Evolutionary conservation across 1,140 invertebrate genomes (phyloP).

Genomic region (Augochlora pura): DNA sequence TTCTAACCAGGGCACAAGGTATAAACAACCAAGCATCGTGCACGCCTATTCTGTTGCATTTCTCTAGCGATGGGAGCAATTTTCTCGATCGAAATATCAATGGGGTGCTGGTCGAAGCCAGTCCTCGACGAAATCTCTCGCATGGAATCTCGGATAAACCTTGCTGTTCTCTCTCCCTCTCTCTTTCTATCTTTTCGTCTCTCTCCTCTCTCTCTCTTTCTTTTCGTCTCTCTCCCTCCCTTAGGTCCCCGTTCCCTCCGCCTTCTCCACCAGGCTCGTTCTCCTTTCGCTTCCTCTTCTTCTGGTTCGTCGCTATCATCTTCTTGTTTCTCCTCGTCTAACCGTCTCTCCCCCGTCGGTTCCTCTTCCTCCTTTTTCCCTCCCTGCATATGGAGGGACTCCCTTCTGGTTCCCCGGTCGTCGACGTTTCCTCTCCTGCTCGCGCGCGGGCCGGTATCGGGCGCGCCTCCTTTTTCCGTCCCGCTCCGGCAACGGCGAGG

Average conservation of each 20-base stretch:
- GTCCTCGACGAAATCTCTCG: slow-evolving; percentile 1
- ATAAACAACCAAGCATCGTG: too few relatives aligned
- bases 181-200: neutral
- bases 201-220: neutral
- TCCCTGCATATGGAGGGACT: slow-evolving; percentile 37
- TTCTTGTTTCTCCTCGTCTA: slow-evolving; percentile 17
- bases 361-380: slow-evolving; percentile 33
- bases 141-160: slow-evolving; percentile 39
- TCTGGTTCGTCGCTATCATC: slow-evolving; percentile 5
- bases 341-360: slow-evolving; percentile 10
- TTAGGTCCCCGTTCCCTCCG: neutral
- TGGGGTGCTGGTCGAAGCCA: neutral
- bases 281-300: slow-evolving; percentile 3
- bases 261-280: slow-evolving; percentile 5
- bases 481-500: neutral
- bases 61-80: neutral
- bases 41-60: too few relatives aligned
- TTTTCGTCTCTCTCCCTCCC: neutral
- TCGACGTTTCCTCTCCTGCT: slow-evolving; percentile 31
- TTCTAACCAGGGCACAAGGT: too few relatives aligned
- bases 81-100: neutral
- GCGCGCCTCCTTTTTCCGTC: slow-evolving; percentile 3
- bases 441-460: neutral
- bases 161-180: neutral
- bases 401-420: slow-evolving; percentile 45